These are phyloP conservation scores for Thamnophis elegans DNA, from an alignment of 2,797 vertebrate genomes.

Conservation along the genomic window DNA sequence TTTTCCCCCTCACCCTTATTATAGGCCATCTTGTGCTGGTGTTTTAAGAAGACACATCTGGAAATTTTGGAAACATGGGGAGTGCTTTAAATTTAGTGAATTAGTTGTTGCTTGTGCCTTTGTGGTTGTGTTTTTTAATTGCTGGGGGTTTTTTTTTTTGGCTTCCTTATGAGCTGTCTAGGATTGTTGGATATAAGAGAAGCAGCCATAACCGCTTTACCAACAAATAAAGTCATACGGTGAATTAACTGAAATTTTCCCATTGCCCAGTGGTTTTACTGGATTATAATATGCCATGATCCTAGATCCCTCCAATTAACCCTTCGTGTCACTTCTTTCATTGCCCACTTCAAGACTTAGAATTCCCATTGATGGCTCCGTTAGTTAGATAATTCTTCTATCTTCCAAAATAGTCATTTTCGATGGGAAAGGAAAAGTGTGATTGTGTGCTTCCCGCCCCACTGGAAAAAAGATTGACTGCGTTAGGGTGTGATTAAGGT, in stretches of 20 bases:
- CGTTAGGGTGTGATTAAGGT: not conserved
- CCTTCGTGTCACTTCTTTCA: not conserved
- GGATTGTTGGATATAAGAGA: not conserved
- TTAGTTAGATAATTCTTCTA: not conserved
- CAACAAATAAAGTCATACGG: not conserved
- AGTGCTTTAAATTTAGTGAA: not conserved
- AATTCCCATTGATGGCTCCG: not conserved
- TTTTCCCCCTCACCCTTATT: not conserved
- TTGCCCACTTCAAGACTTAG: not conserved
- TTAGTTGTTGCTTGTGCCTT: not conserved
- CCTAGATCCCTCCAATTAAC: not conserved
- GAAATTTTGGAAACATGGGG: not conserved
- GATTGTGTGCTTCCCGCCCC: not conserved
- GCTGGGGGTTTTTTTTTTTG: not conserved
- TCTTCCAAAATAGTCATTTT: not conserved
- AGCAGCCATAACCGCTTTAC: not conserved
- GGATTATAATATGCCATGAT: not conserved
- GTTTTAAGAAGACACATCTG: not conserved
- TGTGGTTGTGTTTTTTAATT: not conserved
- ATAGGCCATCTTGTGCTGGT: not conserved
- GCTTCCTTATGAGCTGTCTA: not conserved
- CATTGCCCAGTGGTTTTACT: not conserved
- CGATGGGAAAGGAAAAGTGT: not conserved
- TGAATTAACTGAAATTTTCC: not conserved
- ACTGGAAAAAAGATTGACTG: not conserved